Evolutionary conservation across 2,113 vertebrate species (phyloP), one percentile per base, ranked within the genome.

Genomic region (Lepus americanus): DNA sequence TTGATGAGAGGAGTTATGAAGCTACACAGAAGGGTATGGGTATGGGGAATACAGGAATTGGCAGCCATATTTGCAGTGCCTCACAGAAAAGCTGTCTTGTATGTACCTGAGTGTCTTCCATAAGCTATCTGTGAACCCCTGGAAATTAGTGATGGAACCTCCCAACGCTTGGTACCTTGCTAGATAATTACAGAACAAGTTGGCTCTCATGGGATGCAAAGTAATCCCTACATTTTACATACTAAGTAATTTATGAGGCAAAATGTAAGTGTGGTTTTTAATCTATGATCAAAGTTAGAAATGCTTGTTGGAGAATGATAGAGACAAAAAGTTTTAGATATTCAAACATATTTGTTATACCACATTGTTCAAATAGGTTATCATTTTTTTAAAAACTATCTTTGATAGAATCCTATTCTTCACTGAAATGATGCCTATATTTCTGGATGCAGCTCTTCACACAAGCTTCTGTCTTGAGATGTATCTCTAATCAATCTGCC

Each of bases 391-490:
- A 12, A 72, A 59, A 72, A 59, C 90, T 80, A 76, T 87, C 79
- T 19, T 63, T 92, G 80, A 84, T 86, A 76, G 6, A 90, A 10
- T 33, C 80, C 1, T 27, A 90, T 63, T 89, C 86, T 89, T 73
- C 77, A 66, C 1, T 86, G 25, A 87, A 90, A 81, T 73, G 55
- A 70, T 78, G 49, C 44, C 53, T 64, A 31, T 49, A 12, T 55
- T 69, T 59, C 36, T 25, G 31, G 85, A 79, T 27, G n/a, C 27
- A 49, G 14, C 19, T 69, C 69, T 29, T 61, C 25, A 74, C n/a
- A 88, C 63, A 63, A 83, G 84, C 72, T 85, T 29, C 39, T 92
- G 25, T 36, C 72, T 96, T 31, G 33, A 96, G 70, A 96, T 85
- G 20, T 2, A 51, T 44, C 20, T 55, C 14, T 23, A 44, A 67